Evolutionary conservation across 2,113 vertebrate species (phyloP).

Genomic region (Merops nubicus): DNA sequence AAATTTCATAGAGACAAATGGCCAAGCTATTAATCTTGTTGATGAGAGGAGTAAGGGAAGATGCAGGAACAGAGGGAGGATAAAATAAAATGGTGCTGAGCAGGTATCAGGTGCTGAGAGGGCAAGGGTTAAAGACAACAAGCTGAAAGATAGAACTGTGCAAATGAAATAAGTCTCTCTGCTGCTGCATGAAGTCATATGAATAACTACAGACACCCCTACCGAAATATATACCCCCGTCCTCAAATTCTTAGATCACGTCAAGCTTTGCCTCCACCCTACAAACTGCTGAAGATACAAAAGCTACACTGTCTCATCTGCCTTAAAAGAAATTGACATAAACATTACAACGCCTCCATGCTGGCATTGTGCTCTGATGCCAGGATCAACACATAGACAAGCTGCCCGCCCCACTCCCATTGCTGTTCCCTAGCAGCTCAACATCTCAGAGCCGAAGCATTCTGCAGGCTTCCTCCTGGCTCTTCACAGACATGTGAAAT

Average conservation of each 20-base stretch:
- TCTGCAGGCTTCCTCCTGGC: not conserved
- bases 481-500: not conserved
- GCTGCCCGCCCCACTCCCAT: not conserved
- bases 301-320: slow-evolving; percentile 41
- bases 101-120: not conserved
- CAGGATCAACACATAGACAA: slow-evolving; percentile 63
- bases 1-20: not conserved
- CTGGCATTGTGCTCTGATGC: slow-evolving; percentile 19
- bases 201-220: not conserved
- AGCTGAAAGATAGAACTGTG: not conserved
- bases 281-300: slow-evolving; percentile 53
- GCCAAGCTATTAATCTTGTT: not conserved
- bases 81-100: not conserved
- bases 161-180: not conserved
- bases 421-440: slow-evolving; percentile 36
- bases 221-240: not conserved
- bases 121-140: not conserved
- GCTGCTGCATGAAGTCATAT: not conserved
- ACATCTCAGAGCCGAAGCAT: not conserved
- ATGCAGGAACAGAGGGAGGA: not conserved
- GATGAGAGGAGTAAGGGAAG: not conserved
- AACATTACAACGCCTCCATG: slow-evolving; percentile 32
- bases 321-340: slow-evolving; percentile 49
- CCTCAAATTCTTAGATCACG: not conserved
- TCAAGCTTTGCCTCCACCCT: not conserved